phyloP scores from a whole-genome alignment of 2,888 invertebrate species.

The Aphodius granarius region DNA sequence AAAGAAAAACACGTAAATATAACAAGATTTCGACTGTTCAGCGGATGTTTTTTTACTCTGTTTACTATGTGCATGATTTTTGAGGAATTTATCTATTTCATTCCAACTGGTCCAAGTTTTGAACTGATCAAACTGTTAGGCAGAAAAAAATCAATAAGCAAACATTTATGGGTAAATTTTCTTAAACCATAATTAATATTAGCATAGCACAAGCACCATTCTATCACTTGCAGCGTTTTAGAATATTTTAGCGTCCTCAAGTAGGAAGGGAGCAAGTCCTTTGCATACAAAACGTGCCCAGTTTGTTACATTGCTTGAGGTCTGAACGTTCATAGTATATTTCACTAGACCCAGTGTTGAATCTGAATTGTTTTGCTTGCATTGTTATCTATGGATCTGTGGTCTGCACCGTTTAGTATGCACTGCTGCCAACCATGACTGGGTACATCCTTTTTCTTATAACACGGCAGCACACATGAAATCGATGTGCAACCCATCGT shows the following conservation, averaged over 20 bases:
- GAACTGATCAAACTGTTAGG: no score
- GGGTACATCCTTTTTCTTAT: background rate
- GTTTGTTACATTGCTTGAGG: background rate
- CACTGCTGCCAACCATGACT: background rate
- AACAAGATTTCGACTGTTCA: background rate
- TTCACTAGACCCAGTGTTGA: background rate
- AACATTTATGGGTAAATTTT: background rate
- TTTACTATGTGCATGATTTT: background rate
- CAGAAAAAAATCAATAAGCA: no score
- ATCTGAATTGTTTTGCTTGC: background rate
- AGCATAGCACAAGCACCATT: background rate
- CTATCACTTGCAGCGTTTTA: background rate
- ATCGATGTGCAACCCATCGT: background rate
- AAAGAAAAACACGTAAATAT: background rate
- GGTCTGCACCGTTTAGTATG: background rate
- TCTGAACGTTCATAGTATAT: background rate
- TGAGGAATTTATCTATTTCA: background rate
- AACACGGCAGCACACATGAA: background rate
- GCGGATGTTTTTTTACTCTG: background rate
- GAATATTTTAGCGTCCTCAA: background rate
- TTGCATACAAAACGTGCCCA: background rate
- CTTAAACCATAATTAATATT: background rate
- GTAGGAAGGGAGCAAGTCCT: background rate
- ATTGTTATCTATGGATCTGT: background rate
- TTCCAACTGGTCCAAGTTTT: no score